Evolutionary conservation across 1,140 invertebrate species (phyloP), one percentile per base, ranked within the genome.

Genomic region (Scaptomyza hsui): DNA sequence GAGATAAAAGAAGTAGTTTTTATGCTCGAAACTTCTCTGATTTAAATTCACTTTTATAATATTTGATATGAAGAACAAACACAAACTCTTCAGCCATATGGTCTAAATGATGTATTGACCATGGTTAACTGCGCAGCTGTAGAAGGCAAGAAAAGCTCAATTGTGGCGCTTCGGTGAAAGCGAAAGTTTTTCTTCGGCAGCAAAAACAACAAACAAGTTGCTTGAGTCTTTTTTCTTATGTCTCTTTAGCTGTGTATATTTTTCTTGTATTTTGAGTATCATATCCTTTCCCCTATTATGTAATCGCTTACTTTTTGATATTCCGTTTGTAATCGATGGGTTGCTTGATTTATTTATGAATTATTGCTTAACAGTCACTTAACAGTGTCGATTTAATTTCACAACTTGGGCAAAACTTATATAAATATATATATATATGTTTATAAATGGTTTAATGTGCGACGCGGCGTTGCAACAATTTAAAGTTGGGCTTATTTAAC

Each of bases 101-200:
- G 45, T n/a, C n/a, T 4, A 26, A 6, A 15, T 19, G 45, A 13
- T 9, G 21, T 24, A 47, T 15, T 12, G 21, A 13, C 21, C 21
- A 47, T 21, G 42, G 42, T 18, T 21, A 45, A 21, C 18, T 12
- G 18, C 4, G 18, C 42, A 44, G 18, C 18, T n/a, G 42, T n/a
- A 5, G 18, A 12, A 37, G 32, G 29, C 24, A 60, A 49, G 56
- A 69, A 73, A 69, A 67, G 60, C 68, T 70, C 56, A 21, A 29
- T 57, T 56, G 55, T 51, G n/a, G 26, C 57, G 47, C 51, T 56
- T 56, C 64, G 52, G 82, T 88, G 83, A 88, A 88, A 88, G 82
- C 82, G 82, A 89, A 89, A 89, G 78, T 88, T 88, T 89, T 88
- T 82, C 75, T 64, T 63, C 18, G 21, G 26, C 29, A 24, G 13